phyloP scores from a whole-genome alignment of 2,888 invertebrate genomes.

The Drosophila antonietae region DNA sequence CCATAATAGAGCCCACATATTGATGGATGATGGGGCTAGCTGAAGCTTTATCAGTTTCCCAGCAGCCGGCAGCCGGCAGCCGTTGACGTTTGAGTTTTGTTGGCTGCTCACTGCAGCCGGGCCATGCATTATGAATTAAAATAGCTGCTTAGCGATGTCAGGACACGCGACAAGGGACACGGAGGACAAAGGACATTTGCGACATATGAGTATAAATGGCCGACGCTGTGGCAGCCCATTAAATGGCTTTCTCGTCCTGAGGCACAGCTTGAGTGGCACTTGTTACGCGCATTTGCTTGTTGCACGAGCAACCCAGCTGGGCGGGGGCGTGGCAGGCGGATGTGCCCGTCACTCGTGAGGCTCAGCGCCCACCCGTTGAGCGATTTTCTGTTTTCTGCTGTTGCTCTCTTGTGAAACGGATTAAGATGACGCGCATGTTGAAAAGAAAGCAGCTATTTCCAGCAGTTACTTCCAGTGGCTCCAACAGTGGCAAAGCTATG shows the following conservation, averaged over 20 bases:
- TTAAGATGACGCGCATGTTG: slow-evolving; percentile 46
- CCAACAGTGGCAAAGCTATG: not conserved
- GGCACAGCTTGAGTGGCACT: slow-evolving; percentile 63
- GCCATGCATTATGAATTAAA: slow-evolving; percentile 70
- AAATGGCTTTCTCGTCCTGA: slow-evolving; percentile 41
- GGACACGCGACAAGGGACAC: slow-evolving; percentile 12
- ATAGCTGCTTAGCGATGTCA: slow-evolving; percentile 48
- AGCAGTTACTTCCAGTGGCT: not conserved
- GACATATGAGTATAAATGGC: slow-evolving; percentile 56
- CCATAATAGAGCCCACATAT: not conserved
- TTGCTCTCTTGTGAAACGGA: slow-evolving; percentile 47
- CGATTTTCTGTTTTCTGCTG: slow-evolving; percentile 12
- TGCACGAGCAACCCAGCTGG: not conserved
- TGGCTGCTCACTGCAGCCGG: not conserved
- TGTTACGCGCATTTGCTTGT: slow-evolving; percentile 59
- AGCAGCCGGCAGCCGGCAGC: slow-evolving; percentile 1
- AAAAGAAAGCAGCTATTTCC: not conserved
- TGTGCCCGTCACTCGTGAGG: slow-evolving; percentile 7
- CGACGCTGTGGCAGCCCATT: slow-evolving; percentile 58
- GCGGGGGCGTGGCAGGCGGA: not conserved
- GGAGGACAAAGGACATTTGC: slow-evolving; percentile 9
- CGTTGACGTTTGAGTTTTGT: not conserved
- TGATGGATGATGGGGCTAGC: not conserved
- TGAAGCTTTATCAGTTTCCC: slow-evolving; percentile 15
- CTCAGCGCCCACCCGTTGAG: slow-evolving; percentile 23